These are phyloP conservation scores for Athetis lepigone DNA, from an alignment of 2,888 invertebrate genomes.

Conservation along the genomic window DNA sequence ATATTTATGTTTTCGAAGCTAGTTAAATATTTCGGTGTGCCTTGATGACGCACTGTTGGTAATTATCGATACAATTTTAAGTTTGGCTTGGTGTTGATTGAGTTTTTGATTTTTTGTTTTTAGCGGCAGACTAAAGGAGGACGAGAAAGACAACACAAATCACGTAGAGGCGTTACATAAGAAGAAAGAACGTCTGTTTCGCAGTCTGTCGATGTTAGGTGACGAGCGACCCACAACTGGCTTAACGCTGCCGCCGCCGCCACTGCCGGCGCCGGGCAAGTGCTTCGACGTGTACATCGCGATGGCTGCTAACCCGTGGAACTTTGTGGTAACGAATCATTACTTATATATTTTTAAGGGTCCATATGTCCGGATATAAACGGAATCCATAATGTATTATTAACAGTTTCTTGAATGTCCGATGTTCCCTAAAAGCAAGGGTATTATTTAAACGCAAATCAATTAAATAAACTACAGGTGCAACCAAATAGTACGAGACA, in stretches of 20 bases:
- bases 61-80: background rate
- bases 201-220: conserved; percentile 68
- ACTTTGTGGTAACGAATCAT: conserved; percentile 91
- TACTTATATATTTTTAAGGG: too few species aligned
- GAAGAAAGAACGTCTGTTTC: conserved; percentile 87
- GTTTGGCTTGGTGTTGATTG: background rate
- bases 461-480: conserved; percentile 70
- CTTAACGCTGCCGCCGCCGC: conserved; percentile 78
- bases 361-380: too few species aligned
- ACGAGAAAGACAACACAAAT: conserved; percentile 73
- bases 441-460: too few species aligned
- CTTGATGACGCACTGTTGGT: background rate
- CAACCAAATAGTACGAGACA: conserved; percentile 83
- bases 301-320: conserved; percentile 94
- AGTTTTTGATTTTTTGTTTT: conserved; percentile 14
- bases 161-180: conserved; percentile 82
- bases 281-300: conserved; percentile 94
- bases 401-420: too few species aligned
- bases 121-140: conserved; percentile 78
- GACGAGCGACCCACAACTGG: conserved; percentile 65
- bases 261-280: conserved; percentile 84
- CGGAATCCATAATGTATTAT: too few species aligned
- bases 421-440: too few species aligned
- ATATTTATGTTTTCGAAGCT: too few species aligned
- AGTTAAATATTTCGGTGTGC: background rate